A percentile compares a stretch with the other conserved stretches of the same genome.
Evolutionary conservation across 2,113 vertebrate species (phyloP).

Genomic region (Ploceus nigricollis): DNA sequence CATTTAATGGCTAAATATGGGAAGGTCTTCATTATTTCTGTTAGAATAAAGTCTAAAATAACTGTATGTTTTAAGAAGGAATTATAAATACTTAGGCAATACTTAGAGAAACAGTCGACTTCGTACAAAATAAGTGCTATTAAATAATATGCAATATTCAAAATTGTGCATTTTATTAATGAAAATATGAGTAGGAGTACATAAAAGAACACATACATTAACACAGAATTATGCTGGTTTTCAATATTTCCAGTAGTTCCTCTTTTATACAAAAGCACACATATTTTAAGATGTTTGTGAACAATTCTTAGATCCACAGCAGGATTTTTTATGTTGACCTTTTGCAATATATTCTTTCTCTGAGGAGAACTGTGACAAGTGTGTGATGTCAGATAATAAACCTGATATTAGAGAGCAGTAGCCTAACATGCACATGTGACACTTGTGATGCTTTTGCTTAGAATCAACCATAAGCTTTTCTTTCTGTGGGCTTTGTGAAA

Average conservation of each 20-base stretch:
- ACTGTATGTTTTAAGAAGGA: neutral
- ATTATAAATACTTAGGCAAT: neutral
- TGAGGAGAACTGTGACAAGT: neutral
- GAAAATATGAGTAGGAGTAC: neutral
- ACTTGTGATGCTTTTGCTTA: neutral
- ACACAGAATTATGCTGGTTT: neutral
- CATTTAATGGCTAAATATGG: neutral
- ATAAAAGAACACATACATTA: neutral
- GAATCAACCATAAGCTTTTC: neutral
- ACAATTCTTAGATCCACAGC: neutral
- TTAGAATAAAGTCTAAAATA: neutral
- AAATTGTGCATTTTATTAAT: neutral
- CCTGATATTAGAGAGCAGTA: neutral
- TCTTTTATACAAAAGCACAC: neutral
- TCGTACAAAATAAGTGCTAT: neutral
- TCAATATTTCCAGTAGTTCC: neutral
- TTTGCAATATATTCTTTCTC: neutral
- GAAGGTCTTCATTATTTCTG: neutral
- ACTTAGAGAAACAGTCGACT: neutral
- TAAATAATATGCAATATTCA: neutral
- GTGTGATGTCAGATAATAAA: neutral
- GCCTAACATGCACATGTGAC: neutral
- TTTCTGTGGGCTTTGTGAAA: neutral
- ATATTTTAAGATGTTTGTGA: neutral
- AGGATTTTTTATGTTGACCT: neutral